Evolutionary conservation across 2,797 vertebrate genomes (phyloP), one percentile per base, ranked within the genome.

Genomic region (Thunnus albacares): DNA sequence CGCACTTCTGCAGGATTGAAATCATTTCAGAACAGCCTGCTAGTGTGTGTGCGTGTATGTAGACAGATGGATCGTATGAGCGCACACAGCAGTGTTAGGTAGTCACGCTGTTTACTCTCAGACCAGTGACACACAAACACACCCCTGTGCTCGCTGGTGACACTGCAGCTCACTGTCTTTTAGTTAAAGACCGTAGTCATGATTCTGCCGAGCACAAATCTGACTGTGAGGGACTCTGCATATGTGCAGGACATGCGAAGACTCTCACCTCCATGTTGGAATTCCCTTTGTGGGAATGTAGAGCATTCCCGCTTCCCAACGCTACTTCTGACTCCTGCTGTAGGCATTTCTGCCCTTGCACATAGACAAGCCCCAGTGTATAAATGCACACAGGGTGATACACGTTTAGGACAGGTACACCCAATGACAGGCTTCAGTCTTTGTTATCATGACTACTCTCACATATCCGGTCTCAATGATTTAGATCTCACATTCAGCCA

Each of bases 211-310:
- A 66, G 75, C 63, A 66, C 84, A 87, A 83, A 70, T 89, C 75
- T 17, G 63, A 79, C 80, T 62, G 77, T 71, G 84, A 83, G 68
- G 69, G 77, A 87, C 82, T 73, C 76, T 85, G 77, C 90, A 84
- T 87, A 71, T 95, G 83, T 90, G 88, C 86, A 85, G 82, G 79
- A 93, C 84, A 90, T 94, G 94, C 53, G 92, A 95, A 96, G 89
- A 94, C 86, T 95, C 88, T 95, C 94, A 94, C 92, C 82, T 92
- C 77, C 64, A 71, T 95, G 94, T 45, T 93, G 92, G 91, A 96
- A 96, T 95, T 85, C 88, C 79, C 87, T 92, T 87, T 90, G 87
- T 91, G 85, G 82, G 84, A 87, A 87, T 81, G 71, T 64, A 26
- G 62, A 82, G 76, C 75, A 81, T 93, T 95, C 84, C 84, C 53